Evolutionary conservation across 2,888 invertebrate species (phyloP).

Genomic region (Sylvicola fuscatus): DNA sequence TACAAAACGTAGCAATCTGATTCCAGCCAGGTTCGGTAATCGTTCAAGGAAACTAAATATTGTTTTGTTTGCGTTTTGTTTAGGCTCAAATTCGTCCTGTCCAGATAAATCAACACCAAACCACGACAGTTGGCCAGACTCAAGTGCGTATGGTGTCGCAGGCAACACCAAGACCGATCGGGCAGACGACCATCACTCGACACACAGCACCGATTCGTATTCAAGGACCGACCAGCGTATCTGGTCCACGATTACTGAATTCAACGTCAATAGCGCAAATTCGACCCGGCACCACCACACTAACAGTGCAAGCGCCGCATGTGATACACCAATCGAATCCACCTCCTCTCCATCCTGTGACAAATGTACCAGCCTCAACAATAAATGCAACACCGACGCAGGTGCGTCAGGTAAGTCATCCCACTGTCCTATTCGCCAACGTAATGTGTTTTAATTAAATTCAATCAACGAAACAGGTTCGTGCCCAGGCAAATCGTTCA

Average conservation of each 20-base stretch:
- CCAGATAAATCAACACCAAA: constrained; percentile 26
- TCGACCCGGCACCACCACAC: constrained; percentile 14
- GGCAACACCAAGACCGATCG: constrained; percentile 20
- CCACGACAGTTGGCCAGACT: constrained; percentile 27
- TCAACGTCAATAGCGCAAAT: constrained; percentile 12
- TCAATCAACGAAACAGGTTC: too few species aligned
- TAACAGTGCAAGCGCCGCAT: constrained; percentile 13
- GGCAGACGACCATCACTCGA: constrained; percentile 27
- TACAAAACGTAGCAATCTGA: neutral
- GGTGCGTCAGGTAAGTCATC: too few species aligned
- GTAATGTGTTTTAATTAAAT: too few species aligned
- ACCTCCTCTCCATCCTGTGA: constrained; percentile 21
- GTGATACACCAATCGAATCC: constrained; percentile 16
- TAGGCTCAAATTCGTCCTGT: constrained; percentile 31
- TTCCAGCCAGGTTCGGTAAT: too few species aligned
- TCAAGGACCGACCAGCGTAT: constrained; percentile 13
- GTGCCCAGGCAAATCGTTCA: too few species aligned
- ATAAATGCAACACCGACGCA: too few species aligned
- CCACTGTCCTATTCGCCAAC: too few species aligned
- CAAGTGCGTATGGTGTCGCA: constrained; percentile 41
- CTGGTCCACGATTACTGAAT: neutral
- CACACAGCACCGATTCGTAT: constrained; percentile 21
- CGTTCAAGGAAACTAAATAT: too few species aligned
- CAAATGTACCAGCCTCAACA: too few species aligned
- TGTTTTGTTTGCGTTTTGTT: too few species aligned